These are phyloP conservation scores for Acrocephalus scirpaceus DNA, from an alignment of 2,797 vertebrate genomes.

Conservation along the genomic window DNA sequence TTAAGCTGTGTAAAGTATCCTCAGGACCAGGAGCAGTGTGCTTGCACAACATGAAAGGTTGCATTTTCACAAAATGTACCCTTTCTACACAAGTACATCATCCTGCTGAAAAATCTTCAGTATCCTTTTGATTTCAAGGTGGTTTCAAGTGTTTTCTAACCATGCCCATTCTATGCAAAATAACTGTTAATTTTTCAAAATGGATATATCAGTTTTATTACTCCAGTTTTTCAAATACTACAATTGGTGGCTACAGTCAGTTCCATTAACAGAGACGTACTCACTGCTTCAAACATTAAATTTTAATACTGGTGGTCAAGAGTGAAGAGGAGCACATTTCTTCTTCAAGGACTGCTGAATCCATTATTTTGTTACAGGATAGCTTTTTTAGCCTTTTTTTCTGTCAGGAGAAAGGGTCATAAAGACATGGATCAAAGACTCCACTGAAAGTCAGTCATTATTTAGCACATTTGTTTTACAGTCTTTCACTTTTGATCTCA, in stretches of 20 bases:
- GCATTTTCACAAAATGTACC: neutral
- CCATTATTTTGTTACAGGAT: neutral
- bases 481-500: conserved; percentile 16
- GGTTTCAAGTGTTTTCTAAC: neutral
- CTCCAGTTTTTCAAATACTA: neutral
- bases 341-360: neutral
- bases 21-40: neutral
- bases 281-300: neutral
- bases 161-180: neutral
- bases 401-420: neutral
- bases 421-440: neutral
- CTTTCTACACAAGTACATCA: neutral
- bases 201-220: neutral
- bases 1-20: neutral
- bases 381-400: neutral
- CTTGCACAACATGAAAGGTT: neutral
- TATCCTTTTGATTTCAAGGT: neutral
- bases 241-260: neutral
- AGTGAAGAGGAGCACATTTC: neutral
- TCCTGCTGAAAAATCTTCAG: neutral
- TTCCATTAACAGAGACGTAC: neutral
- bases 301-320: neutral
- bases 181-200: neutral
- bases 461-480: conserved; percentile 5
- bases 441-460: neutral